These are phyloP conservation scores for Leucoma salicis DNA, from an alignment of 2,888 invertebrate genomes.

Conservation along the genomic window DNA sequence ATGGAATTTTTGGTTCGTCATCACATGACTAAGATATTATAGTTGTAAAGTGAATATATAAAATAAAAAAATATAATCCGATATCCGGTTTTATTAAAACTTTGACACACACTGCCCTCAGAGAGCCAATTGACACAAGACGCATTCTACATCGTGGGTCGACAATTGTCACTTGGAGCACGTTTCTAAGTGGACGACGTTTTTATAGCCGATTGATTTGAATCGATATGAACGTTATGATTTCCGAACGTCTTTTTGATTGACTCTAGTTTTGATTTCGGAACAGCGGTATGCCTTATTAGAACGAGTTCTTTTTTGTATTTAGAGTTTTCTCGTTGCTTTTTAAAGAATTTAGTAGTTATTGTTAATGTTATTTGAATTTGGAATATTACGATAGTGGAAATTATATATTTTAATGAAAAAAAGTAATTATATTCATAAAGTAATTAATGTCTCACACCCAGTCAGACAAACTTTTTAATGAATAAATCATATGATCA, in stretches of 20 bases:
- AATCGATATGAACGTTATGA: conserved; percentile 24
- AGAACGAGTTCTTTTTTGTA: too few species aligned
- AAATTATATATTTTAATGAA: too few species aligned
- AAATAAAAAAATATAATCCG: too few species aligned
- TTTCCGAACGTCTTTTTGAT: conserved; percentile 17
- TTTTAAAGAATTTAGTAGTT: neutral
- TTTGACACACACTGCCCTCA: conserved; percentile 19
- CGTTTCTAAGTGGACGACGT: conserved; percentile 21
- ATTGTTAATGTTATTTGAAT: neutral
- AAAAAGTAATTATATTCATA: too few species aligned
- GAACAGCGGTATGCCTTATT: too few species aligned
- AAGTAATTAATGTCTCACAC: too few species aligned
- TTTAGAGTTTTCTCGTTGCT: too few species aligned
- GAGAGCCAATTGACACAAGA: conserved; percentile 50
- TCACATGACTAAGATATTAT: too few species aligned
- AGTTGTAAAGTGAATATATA: too few species aligned
- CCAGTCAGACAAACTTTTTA: too few species aligned
- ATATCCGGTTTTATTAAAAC: conserved; percentile 5
- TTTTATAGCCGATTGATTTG: conserved; percentile 30
- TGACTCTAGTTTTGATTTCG: conserved; percentile 14
- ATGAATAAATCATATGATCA: too few species aligned
- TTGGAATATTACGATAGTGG: neutral
- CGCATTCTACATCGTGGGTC: conserved; percentile 43
- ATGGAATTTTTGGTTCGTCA: too few species aligned
- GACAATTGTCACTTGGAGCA: conserved; percentile 45